Conservation (phyloP, 2,888 invertebrate species). For the Aplocera efformata region DNA sequence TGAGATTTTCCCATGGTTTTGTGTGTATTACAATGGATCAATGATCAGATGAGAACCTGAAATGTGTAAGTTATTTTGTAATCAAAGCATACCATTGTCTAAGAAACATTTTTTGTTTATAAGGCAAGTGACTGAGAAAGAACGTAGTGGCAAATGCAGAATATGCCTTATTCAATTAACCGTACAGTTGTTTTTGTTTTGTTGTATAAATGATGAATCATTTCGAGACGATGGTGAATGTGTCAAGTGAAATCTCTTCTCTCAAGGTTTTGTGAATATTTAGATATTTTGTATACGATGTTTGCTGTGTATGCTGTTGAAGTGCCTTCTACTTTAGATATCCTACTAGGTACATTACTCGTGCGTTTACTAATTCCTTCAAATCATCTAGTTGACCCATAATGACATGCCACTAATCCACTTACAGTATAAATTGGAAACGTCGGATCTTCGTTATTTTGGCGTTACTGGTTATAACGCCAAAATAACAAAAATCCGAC, state of each 20-base stretch:
- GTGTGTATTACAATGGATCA: constrained; percentile 39
- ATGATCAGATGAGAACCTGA: constrained; percentile 50
- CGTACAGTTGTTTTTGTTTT: constrained; percentile 19
- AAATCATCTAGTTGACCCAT: too few species aligned
- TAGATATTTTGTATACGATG: constrained; percentile 7
- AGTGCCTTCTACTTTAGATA: too few species aligned
- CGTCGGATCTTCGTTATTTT: too few species aligned
- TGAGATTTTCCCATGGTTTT: constrained; percentile 51
- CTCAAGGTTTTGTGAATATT: constrained; percentile 11
- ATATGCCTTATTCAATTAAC: constrained; percentile 13
- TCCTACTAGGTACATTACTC: too few species aligned
- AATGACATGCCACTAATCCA: too few species aligned
- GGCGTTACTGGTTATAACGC: too few species aligned
- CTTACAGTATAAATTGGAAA: too few species aligned
- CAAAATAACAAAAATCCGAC: too few species aligned
- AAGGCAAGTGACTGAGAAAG: constrained; percentile 16
- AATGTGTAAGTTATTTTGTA: constrained; percentile 63
- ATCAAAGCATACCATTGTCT: constrained; percentile 18
- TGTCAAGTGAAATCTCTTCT: constrained; percentile 27
- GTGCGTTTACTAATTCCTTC: too few species aligned
- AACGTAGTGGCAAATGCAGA: constrained; percentile 18
- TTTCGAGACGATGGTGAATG: constrained; percentile 23
- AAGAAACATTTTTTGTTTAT: constrained; percentile 24
- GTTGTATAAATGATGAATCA: constrained; percentile 26
- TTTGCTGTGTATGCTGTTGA: background rate